A percentile compares a stretch with the other conserved stretches of the same genome.
These are phyloP conservation scores for Lepidocyrtoides sp. DNA, from an alignment of 2,888 invertebrate species.

Conservation along the genomic window DNA sequence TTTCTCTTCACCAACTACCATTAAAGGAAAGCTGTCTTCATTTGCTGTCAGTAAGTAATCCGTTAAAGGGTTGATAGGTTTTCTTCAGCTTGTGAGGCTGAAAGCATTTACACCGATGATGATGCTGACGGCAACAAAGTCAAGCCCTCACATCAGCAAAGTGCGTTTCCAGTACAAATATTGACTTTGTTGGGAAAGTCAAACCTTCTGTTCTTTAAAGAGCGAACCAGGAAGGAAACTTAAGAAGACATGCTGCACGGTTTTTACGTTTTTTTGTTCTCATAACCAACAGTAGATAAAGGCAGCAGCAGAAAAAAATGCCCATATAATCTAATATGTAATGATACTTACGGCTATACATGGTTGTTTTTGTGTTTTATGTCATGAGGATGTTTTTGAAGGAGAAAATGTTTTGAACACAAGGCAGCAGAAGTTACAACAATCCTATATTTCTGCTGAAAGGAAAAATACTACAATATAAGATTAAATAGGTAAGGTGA, in stretches of 20 bases:
- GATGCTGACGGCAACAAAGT: constrained; percentile 24
- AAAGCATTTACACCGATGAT: constrained; percentile 64
- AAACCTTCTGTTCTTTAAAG: constrained; percentile 39
- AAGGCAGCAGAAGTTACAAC: not conserved
- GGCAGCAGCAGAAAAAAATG: not conserved
- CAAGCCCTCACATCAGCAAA: constrained; percentile 36
- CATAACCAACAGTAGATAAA: too few species aligned
- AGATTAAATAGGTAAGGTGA: too few species aligned
- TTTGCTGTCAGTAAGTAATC: constrained; percentile 71
- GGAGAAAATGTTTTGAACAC: not conserved
- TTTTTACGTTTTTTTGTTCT: not conserved
- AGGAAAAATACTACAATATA: too few species aligned
- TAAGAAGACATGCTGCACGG: not conserved
- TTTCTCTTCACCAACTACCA: not conserved
- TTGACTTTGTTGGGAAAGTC: constrained; percentile 76
- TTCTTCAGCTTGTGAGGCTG: constrained; percentile 28
- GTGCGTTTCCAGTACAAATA: constrained; percentile 71
- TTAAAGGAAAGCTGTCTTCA: constrained; percentile 34
- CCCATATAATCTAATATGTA: not conserved
- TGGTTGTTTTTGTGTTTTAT: not conserved
- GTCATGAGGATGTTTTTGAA: not conserved
- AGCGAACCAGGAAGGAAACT: constrained; percentile 43
- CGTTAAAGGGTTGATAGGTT: constrained; percentile 69
- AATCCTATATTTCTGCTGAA: not conserved
- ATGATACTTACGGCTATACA: not conserved